phyloP scores from a whole-genome alignment of 2,888 invertebrate species.

The Ennomos quercinarius region DNA sequence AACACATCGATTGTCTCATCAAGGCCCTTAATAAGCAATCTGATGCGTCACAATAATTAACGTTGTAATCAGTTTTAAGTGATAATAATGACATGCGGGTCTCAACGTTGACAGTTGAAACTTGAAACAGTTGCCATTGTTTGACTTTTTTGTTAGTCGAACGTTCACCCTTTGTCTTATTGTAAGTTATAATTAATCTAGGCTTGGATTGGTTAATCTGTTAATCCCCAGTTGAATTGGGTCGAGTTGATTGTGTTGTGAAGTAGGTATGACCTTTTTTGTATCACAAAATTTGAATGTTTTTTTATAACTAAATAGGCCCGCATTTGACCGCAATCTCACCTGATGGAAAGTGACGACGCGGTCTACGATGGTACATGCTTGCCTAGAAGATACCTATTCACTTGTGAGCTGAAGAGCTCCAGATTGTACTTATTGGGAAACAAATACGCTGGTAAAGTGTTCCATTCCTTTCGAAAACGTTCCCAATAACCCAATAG shows the following conservation, averaged over 20 bases:
- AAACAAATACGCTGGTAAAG: no score
- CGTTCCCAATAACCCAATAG: no score
- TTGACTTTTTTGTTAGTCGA: constrained; percentile 64
- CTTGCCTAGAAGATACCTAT: no score
- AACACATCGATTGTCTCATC: constrained; percentile 68
- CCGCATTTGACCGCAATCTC: no score
- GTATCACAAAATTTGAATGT: no score
- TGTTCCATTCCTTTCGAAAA: no score
- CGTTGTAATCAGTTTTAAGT: constrained; percentile 77
- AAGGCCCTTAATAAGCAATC: constrained; percentile 74
- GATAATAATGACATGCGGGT: constrained; percentile 82
- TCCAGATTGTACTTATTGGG: no score
- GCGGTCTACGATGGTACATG: no score
- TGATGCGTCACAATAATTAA: constrained; percentile 78
- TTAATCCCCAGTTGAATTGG: constrained; percentile 21
- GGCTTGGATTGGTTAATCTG: constrained; percentile 22
- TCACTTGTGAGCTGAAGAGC: no score
- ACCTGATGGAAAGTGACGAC: no score
- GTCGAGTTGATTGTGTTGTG: constrained; percentile 8
- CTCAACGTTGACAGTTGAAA: constrained; percentile 42
- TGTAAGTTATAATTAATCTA: constrained; percentile 38
- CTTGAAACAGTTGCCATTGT: constrained; percentile 47
- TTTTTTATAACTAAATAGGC: no score
- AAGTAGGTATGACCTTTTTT: constrained; percentile 27
- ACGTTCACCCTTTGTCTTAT: constrained; percentile 69